Evolutionary conservation across 2,888 invertebrate genomes (phyloP), one percentile per base, ranked within the genome.

Genomic region (Hirudinaria manillensis): DNA sequence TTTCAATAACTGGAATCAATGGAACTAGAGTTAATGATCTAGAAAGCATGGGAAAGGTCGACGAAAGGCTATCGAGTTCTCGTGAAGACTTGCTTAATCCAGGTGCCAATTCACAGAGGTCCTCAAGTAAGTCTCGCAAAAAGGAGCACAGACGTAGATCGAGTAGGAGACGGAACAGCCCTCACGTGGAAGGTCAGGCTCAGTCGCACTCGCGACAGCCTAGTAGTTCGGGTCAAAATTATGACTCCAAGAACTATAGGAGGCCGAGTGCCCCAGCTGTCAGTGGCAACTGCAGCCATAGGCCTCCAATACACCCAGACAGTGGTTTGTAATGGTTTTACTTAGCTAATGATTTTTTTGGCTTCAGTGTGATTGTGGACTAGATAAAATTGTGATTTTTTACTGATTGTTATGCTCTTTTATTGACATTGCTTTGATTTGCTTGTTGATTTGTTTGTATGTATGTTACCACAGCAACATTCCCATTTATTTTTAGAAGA

Each of bases 81-180:
- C 61, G 61, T 10, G 61, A 61, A 10, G 61, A 61, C n/a, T 29
- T 61, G 61, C 61, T 27, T 29, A 29, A 29, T 24, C 61, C 61
- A 1, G 21, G 61, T 27, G 61, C 29, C 1, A 61, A 61, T 29
- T 29, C 61, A 7, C 61, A 61, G 61, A 24, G 29, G 61, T 29
- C 32, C n/a, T 68, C 68, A 24, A 34, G 36, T n/a, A 68, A 68
- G 32, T 38, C 34, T 0, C 65, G 66, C 21, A 74, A 74, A 66
- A 45, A 45, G 13, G 45, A 45, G 45, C 24, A 34, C 34, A 36
- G 65, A 34, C 38, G 66, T 24, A 34, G 65, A 66, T 45, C 66
- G 13, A 45, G 74, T 36, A 65, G 74, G 24, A 61, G 74, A 36
- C 74, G 67, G 2, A 74, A 66, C 66, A 74, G 65, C 21, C 65